phyloP scores from a whole-genome alignment of 2,888 invertebrate genomes.

The Xestia sexstrigata region DNA sequence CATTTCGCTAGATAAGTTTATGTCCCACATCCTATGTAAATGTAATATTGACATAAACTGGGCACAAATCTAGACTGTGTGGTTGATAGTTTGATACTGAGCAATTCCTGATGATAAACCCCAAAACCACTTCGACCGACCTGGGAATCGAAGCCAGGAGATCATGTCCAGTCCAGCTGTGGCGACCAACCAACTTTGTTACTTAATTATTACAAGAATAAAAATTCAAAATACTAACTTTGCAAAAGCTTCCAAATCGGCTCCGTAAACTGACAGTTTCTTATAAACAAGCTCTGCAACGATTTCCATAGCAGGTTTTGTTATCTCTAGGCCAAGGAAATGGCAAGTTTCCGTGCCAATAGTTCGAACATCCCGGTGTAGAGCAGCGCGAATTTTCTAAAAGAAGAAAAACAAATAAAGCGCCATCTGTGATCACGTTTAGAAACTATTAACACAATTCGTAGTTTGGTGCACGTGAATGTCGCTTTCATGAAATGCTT shows the following conservation, averaged over 20 bases:
- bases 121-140: neutral
- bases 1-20: neutral
- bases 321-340: slow-evolving; percentile 87
- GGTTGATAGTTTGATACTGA: neutral
- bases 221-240: slow-evolving; percentile 83
- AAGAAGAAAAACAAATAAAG: slow-evolving; percentile 54
- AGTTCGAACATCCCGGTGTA: slow-evolving; percentile 89
- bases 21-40: neutral
- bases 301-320: slow-evolving; percentile 90
- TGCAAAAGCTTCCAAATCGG: slow-evolving; percentile 92
- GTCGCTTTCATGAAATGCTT: neutral
- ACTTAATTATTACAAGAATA: neutral
- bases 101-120: neutral
- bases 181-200: neutral
- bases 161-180: neutral
- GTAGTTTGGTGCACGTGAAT: no score
- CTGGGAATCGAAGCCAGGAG: neutral
- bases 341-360: slow-evolving; percentile 90
- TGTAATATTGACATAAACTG: neutral
- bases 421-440: slow-evolving; percentile 67
- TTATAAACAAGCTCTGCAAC: slow-evolving; percentile 91
- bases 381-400: slow-evolving; percentile 90
- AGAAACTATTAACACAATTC: slow-evolving; percentile 19
- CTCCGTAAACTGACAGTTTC: slow-evolving; percentile 89
- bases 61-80: neutral